Conservation (phyloP, 2,797 vertebrate genomes). For the Cheirogaleus major region DNA sequence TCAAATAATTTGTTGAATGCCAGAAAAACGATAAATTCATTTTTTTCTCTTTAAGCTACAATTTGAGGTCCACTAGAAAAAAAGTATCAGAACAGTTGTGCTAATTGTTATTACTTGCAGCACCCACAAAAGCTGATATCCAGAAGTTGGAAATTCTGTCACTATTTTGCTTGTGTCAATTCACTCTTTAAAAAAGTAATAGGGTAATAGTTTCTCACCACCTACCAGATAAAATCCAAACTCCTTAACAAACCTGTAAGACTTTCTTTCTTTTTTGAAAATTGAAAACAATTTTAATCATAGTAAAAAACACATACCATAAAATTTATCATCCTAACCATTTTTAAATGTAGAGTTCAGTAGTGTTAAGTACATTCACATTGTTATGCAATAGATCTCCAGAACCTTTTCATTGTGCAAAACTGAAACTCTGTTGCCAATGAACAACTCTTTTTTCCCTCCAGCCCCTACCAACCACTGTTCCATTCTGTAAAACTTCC, state of each 20-base stretch:
- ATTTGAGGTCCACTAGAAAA: background rate
- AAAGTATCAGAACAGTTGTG: background rate
- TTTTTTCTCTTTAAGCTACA: background rate
- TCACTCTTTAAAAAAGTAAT: background rate
- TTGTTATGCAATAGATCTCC: background rate
- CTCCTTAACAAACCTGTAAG: background rate
- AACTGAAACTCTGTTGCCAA: background rate
- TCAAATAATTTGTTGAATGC: background rate
- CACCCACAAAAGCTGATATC: background rate
- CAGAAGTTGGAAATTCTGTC: background rate
- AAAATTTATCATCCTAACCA: background rate
- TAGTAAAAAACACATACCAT: background rate
- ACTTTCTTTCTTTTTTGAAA: background rate
- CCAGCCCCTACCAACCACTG: no score
- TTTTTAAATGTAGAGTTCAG: background rate
- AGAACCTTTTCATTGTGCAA: background rate
- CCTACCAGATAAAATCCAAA: background rate
- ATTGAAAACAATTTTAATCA: background rate
- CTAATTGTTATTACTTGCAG: background rate
- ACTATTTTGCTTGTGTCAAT: background rate
- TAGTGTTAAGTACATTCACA: no score
- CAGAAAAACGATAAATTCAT: background rate
- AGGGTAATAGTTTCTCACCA: background rate
- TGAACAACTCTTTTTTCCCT: accelerated
- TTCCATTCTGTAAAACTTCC: background rate